Evolutionary conservation across 2,113 vertebrate genomes (phyloP).

Genomic region (Eidolon helvum): DNA sequence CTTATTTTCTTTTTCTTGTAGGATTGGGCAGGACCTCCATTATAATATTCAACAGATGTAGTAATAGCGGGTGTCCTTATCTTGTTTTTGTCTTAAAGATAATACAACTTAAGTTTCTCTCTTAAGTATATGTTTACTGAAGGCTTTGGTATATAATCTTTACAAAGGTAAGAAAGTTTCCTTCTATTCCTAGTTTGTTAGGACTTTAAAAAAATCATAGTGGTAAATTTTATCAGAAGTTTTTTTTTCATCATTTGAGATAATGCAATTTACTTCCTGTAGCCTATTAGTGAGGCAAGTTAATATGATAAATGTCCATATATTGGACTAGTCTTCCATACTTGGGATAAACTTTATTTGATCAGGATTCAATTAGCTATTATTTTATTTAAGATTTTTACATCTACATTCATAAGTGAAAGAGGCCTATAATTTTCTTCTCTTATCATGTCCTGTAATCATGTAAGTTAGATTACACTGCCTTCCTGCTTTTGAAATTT

Average conservation of each 20-base stretch:
- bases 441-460: conserved; percentile 3
- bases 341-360: not conserved
- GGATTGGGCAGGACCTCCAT: not conserved
- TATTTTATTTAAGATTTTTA: not conserved
- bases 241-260: not conserved
- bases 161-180: not conserved
- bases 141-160: not conserved
- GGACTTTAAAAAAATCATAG: not conserved
- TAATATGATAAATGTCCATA: not conserved
- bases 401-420: not conserved
- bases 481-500: not conserved
- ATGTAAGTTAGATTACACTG: not conserved
- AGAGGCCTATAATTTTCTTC: not conserved
- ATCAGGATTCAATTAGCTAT: not conserved
- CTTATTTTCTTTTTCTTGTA: not conserved
- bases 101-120: not conserved
- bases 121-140: not conserved
- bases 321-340: not conserved
- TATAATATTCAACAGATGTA: not conserved
- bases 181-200: not conserved
- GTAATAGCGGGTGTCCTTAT: not conserved
- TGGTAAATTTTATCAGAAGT: not conserved
- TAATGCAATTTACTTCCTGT: not conserved
- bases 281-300: not conserved
- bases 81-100: not conserved